Percentiles rank a stretch among this genome's conserved stretches.
Conservation (phyloP, 2,797 vertebrate genomes). For the Dendrocincla fuliginosa region DNA sequence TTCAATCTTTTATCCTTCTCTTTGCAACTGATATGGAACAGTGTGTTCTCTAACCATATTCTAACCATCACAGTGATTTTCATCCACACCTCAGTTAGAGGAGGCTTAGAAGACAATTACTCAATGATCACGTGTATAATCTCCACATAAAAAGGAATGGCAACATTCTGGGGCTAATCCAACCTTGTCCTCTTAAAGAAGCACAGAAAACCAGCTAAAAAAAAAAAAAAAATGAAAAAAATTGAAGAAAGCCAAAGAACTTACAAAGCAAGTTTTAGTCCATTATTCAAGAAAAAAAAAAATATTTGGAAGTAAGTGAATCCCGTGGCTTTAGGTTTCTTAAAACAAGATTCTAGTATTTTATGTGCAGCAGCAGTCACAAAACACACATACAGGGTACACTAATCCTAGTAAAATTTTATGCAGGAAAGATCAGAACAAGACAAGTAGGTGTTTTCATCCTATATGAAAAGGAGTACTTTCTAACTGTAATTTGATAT, state of each 20-base stretch:
- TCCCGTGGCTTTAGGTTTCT: not conserved
- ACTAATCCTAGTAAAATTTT: not conserved
- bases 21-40: slow-evolving; percentile 41
- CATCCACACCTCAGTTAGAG: slow-evolving; percentile 5
- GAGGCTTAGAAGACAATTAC: slow-evolving; percentile 61
- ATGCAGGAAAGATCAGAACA: not conserved
- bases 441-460: not conserved
- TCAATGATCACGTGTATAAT: slow-evolving; percentile 19
- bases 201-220: not conserved
- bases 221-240: not conserved
- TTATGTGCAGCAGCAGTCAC: not conserved
- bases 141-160: slow-evolving; percentile 40
- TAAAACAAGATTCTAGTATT: not conserved
- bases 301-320: slow-evolving; percentile 21
- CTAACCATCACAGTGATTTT: slow-evolving; percentile 42
- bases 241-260: not conserved
- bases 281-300: not conserved
- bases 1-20: slow-evolving; percentile 4
- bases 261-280: not conserved
- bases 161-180: slow-evolving; percentile 45
- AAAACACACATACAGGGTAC: not conserved
- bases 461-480: not conserved
- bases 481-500: not conserved
- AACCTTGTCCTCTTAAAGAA: not conserved
- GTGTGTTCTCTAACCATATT: slow-evolving; percentile 27